These are phyloP conservation scores for Sebastes oblongus DNA, from an alignment of 2,797 vertebrate genomes.

Conservation along the genomic window DNA sequence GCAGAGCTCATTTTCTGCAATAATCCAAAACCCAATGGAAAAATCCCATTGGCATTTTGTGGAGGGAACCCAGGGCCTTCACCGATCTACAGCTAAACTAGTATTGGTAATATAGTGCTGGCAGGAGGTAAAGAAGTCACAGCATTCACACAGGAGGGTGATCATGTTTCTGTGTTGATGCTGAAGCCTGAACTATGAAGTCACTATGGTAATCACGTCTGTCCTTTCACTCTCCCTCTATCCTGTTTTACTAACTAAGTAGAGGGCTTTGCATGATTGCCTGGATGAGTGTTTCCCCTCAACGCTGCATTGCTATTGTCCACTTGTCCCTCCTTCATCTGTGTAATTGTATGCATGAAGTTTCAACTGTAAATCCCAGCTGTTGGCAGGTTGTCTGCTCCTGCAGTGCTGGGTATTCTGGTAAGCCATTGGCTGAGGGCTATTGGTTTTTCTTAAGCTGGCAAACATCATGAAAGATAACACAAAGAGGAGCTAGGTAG, in stretches of 20 bases:
- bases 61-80: neutral
- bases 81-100: neutral
- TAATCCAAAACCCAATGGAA: neutral
- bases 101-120: neutral
- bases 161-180: slow-evolving; percentile 43
- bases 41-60: neutral
- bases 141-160: slow-evolving; percentile 3
- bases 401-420: slow-evolving; percentile 50
- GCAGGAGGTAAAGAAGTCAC: slow-evolving; percentile 10
- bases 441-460: slow-evolving; percentile 67
- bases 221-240: slow-evolving; percentile 38
- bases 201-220: slow-evolving; percentile 48
- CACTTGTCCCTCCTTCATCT: slow-evolving; percentile 73
- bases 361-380: slow-evolving; percentile 74
- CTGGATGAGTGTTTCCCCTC: slow-evolving; percentile 73
- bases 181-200: slow-evolving; percentile 54
- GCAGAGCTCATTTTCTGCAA: no score
- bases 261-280: slow-evolving; percentile 70
- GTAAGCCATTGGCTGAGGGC: slow-evolving; percentile 61
- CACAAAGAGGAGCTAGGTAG: slow-evolving; percentile 65
- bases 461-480: slow-evolving; percentile 69
- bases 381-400: slow-evolving; percentile 67
- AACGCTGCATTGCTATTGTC: slow-evolving; percentile 69
- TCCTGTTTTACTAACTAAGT: slow-evolving; percentile 64
- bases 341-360: slow-evolving; percentile 74